phyloP scores from a whole-genome alignment of 2,113 vertebrate species.

The Amblyopsis rosae region DNA sequence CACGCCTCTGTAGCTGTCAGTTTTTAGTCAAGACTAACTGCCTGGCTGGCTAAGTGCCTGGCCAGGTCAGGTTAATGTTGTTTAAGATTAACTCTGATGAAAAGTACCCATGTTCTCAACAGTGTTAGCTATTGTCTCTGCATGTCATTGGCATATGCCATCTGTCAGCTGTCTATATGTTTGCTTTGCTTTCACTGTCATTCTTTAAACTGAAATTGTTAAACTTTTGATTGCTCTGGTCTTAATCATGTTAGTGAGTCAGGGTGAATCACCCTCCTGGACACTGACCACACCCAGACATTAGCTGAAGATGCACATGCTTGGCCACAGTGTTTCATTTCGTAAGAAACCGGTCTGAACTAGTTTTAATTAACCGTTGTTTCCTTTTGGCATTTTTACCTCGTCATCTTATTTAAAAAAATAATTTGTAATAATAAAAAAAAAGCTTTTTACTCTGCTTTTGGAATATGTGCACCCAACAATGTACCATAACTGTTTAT shows the following conservation, averaged over 20 bases:
- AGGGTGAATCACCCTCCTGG: constrained; percentile 18
- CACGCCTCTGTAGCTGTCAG: constrained; percentile 26
- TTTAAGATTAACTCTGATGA: background rate
- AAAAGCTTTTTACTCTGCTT: background rate
- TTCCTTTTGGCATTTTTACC: background rate
- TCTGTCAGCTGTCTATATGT: background rate
- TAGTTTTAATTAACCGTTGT: too few relatives aligned
- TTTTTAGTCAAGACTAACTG: constrained; percentile 6
- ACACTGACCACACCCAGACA: constrained; percentile 27
- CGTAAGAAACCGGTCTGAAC: constrained; percentile 6
- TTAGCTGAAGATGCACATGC: background rate
- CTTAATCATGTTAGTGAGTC: constrained; percentile 11
- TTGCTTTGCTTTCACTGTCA: background rate
- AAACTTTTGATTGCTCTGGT: background rate
- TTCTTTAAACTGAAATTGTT: background rate
- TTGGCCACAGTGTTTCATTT: constrained; percentile 6
- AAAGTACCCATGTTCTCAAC: background rate
- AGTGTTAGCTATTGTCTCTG: background rate
- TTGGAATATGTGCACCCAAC: too few relatives aligned
- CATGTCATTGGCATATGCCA: background rate
- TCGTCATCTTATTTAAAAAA: background rate
- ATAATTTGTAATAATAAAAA: background rate
- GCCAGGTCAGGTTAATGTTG: too few relatives aligned
- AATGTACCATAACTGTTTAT: too few relatives aligned
- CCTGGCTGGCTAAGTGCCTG: background rate